These are phyloP conservation scores for Mionectes macconnelli DNA, from an alignment of 2,113 vertebrate species.

Conservation along the genomic window DNA sequence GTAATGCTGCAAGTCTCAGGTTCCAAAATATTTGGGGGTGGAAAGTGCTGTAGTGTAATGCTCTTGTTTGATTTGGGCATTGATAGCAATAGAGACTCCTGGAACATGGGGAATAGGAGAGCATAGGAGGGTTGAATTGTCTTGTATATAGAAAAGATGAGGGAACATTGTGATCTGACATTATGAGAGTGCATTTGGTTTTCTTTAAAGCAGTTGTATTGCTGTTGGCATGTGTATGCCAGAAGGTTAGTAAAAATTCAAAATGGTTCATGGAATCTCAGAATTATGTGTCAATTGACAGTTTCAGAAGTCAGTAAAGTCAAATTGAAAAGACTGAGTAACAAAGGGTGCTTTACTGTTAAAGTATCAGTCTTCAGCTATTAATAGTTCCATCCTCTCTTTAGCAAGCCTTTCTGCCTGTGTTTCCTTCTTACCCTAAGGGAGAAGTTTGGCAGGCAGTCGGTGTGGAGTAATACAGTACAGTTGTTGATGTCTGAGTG, in stretches of 20 bases:
- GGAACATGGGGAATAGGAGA: accelerated
- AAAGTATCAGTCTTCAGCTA: neutral
- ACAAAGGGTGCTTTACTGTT: neutral
- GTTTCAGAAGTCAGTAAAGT: neutral
- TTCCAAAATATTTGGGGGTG: neutral
- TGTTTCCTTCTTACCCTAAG: neutral
- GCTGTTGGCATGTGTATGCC: neutral
- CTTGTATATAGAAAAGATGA: neutral
- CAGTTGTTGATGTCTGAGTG: neutral
- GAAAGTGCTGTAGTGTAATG: neutral
- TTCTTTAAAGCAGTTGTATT: neutral
- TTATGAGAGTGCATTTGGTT: neutral
- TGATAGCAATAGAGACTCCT: neutral
- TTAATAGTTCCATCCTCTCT: neutral
- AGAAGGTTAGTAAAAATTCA: neutral
- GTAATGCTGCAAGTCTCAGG: neutral
- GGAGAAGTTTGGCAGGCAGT: neutral
- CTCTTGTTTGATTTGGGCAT: neutral
- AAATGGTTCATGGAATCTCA: neutral
- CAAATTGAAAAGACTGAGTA: neutral
- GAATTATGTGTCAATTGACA: neutral
- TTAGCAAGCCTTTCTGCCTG: neutral
- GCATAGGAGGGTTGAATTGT: neutral
- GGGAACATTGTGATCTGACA: neutral
- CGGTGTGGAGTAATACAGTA: neutral